These are phyloP conservation scores for Rhopilema esculentum DNA, from an alignment of 30 jellyfish, hydroid and myxozoan species.

Conservation along the genomic window DNA sequence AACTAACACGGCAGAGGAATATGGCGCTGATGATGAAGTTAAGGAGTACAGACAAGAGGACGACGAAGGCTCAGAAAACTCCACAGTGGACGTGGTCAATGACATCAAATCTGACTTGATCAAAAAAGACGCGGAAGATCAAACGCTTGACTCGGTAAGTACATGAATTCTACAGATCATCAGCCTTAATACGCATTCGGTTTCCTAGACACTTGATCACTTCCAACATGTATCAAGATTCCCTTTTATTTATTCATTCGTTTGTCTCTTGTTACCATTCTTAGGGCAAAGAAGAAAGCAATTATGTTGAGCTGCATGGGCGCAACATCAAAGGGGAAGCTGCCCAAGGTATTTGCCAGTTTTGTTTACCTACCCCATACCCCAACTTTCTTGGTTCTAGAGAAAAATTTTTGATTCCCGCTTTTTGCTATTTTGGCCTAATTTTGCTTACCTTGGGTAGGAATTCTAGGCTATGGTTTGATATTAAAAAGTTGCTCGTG, in stretches of 20 bases:
- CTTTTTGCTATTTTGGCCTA: background rate
- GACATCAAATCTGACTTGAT: conserved; percentile 91
- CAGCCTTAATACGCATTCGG: conserved; percentile 23
- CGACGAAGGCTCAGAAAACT: conserved; percentile 92
- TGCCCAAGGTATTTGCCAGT: conserved; percentile 59
- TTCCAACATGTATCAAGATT: conserved; percentile 22
- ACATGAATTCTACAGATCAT: conserved; percentile 22
- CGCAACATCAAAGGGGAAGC: conserved; percentile 84
- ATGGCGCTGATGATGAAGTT: conserved; percentile 97
- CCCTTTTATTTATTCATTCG: background rate
- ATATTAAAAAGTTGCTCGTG: conserved; percentile 12
- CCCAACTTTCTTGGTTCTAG: background rate
- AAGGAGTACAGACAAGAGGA: conserved; percentile 90
- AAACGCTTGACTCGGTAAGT: conserved; percentile 87
- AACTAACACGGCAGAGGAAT: conserved; percentile 95
- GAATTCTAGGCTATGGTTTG: background rate
- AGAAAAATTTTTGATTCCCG: background rate
- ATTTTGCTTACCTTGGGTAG: background rate
- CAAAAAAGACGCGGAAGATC: conserved; percentile 93
- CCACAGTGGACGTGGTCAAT: conserved; percentile 96
- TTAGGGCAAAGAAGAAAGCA: conserved; percentile 74
- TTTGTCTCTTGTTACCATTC: conserved; percentile 1
- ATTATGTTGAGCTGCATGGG: conserved; percentile 70
- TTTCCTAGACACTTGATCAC: background rate
- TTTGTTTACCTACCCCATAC: conserved; percentile 2